Conservation (phyloP, 2,888 invertebrate species). For the Abscondita cerata region DNA sequence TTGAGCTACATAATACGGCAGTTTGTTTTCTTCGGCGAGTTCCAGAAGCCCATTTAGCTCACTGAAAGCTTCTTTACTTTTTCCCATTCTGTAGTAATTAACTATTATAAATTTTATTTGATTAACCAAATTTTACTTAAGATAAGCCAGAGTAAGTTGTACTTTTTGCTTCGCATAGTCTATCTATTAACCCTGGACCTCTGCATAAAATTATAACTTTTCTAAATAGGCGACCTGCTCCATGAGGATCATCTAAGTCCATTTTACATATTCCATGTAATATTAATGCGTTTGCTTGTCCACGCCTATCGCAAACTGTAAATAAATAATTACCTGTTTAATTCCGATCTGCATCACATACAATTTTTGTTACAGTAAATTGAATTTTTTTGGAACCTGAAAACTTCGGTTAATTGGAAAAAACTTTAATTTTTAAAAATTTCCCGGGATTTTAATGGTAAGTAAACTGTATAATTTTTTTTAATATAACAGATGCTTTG, state of each 20-base stretch:
- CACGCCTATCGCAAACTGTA: conserved; percentile 44
- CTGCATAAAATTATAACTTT: conserved; percentile 60
- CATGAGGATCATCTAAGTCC: conserved; percentile 59
- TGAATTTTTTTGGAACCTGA: no score
- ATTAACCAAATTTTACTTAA: conserved; percentile 54
- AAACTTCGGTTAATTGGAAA: no score
- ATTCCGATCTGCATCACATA: no score
- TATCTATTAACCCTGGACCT: conserved; percentile 55
- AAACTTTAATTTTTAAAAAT: no score
- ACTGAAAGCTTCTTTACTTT: conserved; percentile 41
- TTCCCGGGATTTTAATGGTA: no score
- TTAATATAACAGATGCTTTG: no score
- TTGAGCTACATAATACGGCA: conserved; percentile 49
- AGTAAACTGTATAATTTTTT: no score
- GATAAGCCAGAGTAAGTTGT: conserved; percentile 63
- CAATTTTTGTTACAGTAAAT: no score
- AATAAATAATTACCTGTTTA: no score
- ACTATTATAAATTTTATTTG: background rate
- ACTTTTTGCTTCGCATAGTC: conserved; percentile 63
- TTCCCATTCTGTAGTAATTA: conserved; percentile 43
- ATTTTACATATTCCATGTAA: conserved; percentile 64
- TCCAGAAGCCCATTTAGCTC: conserved; percentile 46
- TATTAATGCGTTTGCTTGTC: conserved; percentile 62
- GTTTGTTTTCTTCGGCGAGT: conserved; percentile 44
- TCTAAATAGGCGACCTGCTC: conserved; percentile 61